phyloP scores from a whole-genome alignment of 92 coral and sea anemone genomes.

The Actinostola sp. region DNA sequence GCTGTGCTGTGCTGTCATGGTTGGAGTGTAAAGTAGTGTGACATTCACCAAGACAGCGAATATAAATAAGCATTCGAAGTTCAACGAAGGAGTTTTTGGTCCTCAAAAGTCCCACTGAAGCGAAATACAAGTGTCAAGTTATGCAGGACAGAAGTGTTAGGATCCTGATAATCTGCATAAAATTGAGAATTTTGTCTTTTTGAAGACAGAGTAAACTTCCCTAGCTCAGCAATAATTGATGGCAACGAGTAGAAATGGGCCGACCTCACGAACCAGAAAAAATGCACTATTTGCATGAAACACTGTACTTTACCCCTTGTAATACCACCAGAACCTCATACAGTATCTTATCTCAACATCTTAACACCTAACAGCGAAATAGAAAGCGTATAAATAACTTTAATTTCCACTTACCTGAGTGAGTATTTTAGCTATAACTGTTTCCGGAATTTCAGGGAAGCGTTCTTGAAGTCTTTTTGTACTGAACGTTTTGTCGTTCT shows the following conservation, averaged over 20 bases:
- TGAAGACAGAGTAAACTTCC: background rate
- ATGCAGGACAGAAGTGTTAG: too few relatives aligned
- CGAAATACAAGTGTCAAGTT: too few relatives aligned
- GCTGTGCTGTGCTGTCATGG: too few relatives aligned
- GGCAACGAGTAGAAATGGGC: background rate
- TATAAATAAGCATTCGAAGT: too few relatives aligned
- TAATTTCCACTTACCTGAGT: slow-evolving; percentile 42
- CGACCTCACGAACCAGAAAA: background rate
- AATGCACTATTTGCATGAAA: background rate
- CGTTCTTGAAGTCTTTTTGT: slow-evolving; percentile 50
- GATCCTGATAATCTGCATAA: background rate
- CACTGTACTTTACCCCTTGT: background rate
- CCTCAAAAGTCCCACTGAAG: too few relatives aligned
- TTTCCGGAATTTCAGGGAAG: slow-evolving; percentile 77
- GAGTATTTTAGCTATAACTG: slow-evolving; percentile 60
- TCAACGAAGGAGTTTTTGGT: too few relatives aligned
- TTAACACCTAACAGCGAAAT: background rate
- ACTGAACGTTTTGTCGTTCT: slow-evolving; percentile 48
- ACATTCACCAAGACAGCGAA: too few relatives aligned
- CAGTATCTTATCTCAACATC: background rate
- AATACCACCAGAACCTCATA: slow-evolving; percentile 3
- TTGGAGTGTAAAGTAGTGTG: too few relatives aligned
- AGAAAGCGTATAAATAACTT: background rate
- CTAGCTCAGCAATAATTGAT: slow-evolving; percentile 22
- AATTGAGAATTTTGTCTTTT: background rate